Evolutionary conservation across 2,888 invertebrate genomes (phyloP).

Genomic region (Rhagophthalmus giganteus): DNA sequence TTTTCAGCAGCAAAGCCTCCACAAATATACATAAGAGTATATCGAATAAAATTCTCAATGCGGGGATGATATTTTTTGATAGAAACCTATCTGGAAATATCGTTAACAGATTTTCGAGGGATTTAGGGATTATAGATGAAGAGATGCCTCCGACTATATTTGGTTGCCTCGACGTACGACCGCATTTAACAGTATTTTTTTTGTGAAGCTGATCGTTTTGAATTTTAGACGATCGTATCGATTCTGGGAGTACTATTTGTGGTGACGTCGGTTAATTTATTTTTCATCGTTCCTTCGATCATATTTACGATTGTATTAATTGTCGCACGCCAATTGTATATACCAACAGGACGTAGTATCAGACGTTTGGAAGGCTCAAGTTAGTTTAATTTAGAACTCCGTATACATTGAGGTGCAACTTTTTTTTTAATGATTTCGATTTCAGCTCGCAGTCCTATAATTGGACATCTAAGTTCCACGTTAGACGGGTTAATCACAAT

Average conservation of each 20-base stretch:
- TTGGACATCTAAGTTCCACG: constrained; percentile 73
- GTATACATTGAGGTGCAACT: no score
- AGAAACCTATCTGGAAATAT: constrained; percentile 32
- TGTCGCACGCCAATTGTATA: constrained; percentile 65
- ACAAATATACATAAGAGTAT: constrained; percentile 27
- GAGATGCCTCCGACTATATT: constrained; percentile 19
- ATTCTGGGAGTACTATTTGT: constrained; percentile 7
- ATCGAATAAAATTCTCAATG: constrained; percentile 27
- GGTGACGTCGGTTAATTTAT: constrained; percentile 61
- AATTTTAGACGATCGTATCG: constrained; percentile 5
- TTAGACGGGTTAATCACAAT: constrained; percentile 78
- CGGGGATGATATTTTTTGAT: constrained; percentile 30
- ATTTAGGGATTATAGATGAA: constrained; percentile 33
- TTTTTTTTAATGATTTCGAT: constrained; percentile 22
- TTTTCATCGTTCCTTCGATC: constrained; percentile 66
- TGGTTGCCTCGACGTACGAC: background rate
- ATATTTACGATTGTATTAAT: constrained; percentile 66
- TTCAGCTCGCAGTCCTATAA: constrained; percentile 77
- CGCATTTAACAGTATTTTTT: no score
- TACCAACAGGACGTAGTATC: constrained; percentile 72
- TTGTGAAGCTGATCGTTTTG: no score
- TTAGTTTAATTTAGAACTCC: constrained; percentile 50
- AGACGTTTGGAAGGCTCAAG: constrained; percentile 71
- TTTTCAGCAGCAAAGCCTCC: constrained; percentile 25
- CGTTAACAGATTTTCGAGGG: constrained; percentile 34